Conservation (phyloP, 2,113 vertebrate species). For the Toxostoma redivivum region DNA sequence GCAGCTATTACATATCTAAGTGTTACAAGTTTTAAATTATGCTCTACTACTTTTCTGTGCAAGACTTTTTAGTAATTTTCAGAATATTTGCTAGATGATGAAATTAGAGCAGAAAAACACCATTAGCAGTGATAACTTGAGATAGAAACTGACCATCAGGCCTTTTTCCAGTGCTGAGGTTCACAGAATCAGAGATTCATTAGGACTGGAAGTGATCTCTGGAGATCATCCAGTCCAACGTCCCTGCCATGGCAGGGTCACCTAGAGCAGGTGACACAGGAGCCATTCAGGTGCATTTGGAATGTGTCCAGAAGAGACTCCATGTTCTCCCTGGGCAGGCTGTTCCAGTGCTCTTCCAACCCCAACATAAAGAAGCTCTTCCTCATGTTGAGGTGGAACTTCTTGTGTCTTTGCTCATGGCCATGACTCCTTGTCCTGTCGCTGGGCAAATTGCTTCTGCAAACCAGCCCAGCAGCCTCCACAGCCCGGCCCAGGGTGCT, state of each 20-base stretch:
- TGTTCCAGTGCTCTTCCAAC: neutral
- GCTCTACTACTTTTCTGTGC: neutral
- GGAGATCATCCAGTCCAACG: neutral
- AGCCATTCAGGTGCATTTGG: neutral
- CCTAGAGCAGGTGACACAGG: neutral
- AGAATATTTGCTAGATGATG: neutral
- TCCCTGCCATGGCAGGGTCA: neutral
- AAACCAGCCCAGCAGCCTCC: neutral
- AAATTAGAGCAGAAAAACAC: neutral
- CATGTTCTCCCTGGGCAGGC: neutral
- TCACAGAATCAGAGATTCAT: neutral
- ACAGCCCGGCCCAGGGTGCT: neutral
- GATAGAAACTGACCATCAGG: neutral
- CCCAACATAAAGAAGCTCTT: neutral
- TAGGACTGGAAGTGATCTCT: neutral
- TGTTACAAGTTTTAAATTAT: neutral
- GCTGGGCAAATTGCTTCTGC: neutral
- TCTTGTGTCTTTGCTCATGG: neutral
- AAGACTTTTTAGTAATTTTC: neutral
- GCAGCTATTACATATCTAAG: neutral
- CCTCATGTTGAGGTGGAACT: neutral
- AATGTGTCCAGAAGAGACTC: neutral
- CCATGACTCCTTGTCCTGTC: neutral
- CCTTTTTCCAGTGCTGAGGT: neutral
- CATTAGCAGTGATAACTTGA: neutral